A percentile compares a stretch with the other conserved stretches of the same genome.
phyloP scores from a whole-genome alignment of 2,888 invertebrate genomes.

The Meta bourneti region DNA sequence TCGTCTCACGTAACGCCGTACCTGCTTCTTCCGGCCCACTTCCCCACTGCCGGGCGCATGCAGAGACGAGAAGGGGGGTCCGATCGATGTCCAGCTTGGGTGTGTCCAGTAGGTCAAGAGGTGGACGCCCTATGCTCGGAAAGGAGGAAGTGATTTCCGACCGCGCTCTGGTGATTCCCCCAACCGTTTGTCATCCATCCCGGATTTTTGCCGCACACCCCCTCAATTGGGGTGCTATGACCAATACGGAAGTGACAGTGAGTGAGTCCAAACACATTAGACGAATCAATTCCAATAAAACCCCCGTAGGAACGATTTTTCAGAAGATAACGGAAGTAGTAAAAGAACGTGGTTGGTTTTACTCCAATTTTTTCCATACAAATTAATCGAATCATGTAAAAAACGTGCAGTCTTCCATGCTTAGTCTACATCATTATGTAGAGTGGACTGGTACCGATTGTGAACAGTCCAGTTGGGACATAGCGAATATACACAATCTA shows the following conservation, averaged over 20 bases:
- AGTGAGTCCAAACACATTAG: not conserved
- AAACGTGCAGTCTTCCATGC: too few relatives aligned
- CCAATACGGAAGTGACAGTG: constrained; percentile 26
- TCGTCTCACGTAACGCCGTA: not conserved
- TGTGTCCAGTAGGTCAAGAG: constrained; percentile 76
- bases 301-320: too few relatives aligned
- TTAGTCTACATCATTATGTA: too few relatives aligned
- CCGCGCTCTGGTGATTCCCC: constrained; percentile 39
- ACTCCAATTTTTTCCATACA: too few relatives aligned
- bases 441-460: too few relatives aligned
- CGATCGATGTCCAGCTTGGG: constrained; percentile 58
- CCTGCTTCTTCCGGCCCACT: constrained; percentile 49
- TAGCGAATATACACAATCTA: too few relatives aligned
- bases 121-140: constrained; percentile 60
- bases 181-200: constrained; percentile 48
- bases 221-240: not conserved
- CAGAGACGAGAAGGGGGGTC: constrained; percentile 4
- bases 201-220: constrained; percentile 22
- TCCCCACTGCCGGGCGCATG: constrained; percentile 13
- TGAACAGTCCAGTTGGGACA: too few relatives aligned
- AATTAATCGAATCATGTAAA: too few relatives aligned
- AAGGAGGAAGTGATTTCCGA: constrained; percentile 72
- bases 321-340: too few relatives aligned
- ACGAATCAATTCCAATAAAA: not conserved
- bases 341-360: too few relatives aligned